phyloP scores from a whole-genome alignment of 1,140 invertebrate species.

The Drosophila setifemur region DNA sequence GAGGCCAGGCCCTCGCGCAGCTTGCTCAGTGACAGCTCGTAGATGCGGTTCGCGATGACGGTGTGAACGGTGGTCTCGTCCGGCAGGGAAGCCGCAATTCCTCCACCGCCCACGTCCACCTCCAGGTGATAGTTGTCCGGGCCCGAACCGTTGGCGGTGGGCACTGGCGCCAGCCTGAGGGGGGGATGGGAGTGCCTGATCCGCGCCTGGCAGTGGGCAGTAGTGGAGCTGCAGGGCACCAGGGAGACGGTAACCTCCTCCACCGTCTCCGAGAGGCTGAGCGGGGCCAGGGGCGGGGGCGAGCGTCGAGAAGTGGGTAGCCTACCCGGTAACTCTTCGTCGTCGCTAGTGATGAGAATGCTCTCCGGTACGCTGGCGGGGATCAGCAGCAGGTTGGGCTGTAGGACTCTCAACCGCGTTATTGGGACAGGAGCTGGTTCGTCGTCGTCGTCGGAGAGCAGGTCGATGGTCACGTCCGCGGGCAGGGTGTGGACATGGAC shows the following conservation, averaged over 20 bases:
- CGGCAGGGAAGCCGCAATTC: slow-evolving; percentile 51
- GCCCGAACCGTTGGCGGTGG: slow-evolving; percentile 2
- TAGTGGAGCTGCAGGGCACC: slow-evolving; percentile 69
- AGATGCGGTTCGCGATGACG: slow-evolving; percentile 78
- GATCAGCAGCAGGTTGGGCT: slow-evolving; percentile 1
- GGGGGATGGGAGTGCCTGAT: slow-evolving; percentile 14
- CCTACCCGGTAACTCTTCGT: slow-evolving; percentile 33
- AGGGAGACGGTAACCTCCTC: slow-evolving; percentile 76
- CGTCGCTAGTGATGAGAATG: slow-evolving; percentile 74
- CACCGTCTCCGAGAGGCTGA: slow-evolving; percentile 48
- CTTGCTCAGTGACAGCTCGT: slow-evolving; percentile 74
- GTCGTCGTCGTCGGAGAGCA: slow-evolving; percentile 66
- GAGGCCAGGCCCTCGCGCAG: slow-evolving; percentile 74
- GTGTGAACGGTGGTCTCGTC: slow-evolving; percentile 81
- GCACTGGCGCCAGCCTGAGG: not conserved
- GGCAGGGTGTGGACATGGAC: slow-evolving; percentile 38
- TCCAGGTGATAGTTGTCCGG: slow-evolving; percentile 24
- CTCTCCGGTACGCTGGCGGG: slow-evolving; percentile 41
- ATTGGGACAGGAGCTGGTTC: not conserved
- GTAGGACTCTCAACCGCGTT: not conserved
- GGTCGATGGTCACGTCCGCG: slow-evolving; percentile 70
- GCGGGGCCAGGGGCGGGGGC: slow-evolving; percentile 60
- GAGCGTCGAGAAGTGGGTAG: too few species aligned
- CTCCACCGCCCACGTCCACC: slow-evolving; percentile 49
- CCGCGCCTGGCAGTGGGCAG: slow-evolving; percentile 55